Percentiles rank a stretch among this genome's conserved stretches.
phyloP scores from a whole-genome alignment of 2,113 vertebrate species.

The Eurystomus gularis region DNA sequence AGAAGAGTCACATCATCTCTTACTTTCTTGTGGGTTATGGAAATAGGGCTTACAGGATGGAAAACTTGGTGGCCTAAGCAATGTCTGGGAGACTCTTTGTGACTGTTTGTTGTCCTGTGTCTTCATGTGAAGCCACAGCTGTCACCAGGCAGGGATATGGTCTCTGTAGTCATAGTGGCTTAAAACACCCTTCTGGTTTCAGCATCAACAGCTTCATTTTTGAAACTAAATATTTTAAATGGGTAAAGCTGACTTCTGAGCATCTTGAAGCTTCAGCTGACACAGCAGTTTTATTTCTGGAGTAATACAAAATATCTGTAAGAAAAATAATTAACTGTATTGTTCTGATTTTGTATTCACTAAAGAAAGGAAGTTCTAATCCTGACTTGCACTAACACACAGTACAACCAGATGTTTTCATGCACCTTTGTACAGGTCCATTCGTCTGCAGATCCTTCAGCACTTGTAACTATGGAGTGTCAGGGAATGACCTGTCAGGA shows the following conservation, averaged over 20 bases:
- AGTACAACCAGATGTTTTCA: background rate
- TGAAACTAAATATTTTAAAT: background rate
- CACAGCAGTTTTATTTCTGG: background rate
- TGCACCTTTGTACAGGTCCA: background rate
- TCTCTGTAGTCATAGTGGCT: background rate
- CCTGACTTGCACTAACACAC: background rate
- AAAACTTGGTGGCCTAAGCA: accelerated
- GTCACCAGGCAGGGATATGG: background rate
- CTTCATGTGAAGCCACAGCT: background rate
- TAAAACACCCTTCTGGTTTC: background rate
- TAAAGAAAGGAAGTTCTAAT: background rate
- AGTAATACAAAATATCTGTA: background rate
- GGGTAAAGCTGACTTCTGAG: background rate
- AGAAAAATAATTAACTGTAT: background rate
- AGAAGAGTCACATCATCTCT: background rate
- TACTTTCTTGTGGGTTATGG: background rate
- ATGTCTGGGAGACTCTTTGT: background rate
- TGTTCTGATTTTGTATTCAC: background rate
- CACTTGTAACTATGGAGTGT: background rate
- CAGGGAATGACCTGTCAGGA: background rate
- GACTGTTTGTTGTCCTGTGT: background rate
- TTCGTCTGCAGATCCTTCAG: background rate
- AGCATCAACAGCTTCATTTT: background rate
- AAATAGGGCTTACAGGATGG: background rate
- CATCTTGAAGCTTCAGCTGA: background rate